A percentile compares a stretch with the other conserved stretches of the same genome.
Conservation (phyloP, 2,797 vertebrate genomes). For the Tenualosa thibaudeaui region DNA sequence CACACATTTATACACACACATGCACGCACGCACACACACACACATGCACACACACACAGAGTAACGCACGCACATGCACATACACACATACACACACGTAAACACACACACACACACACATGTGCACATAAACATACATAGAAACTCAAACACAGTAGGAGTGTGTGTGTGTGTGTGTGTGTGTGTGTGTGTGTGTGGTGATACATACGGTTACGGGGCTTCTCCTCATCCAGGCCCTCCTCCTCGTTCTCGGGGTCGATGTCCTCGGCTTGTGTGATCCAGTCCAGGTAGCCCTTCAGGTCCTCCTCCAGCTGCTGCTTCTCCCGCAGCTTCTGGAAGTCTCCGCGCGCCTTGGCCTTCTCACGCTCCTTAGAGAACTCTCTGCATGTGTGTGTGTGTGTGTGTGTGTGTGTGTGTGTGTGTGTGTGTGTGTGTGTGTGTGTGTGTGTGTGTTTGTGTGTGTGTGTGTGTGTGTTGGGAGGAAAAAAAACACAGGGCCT, state of each 20-base stretch:
- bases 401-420: conserved; percentile 1
- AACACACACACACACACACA: not conserved
- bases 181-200: not conserved
- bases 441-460: conserved; percentile 10
- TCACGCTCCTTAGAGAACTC: conserved; percentile 98
- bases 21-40: not conserved
- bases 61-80: not conserved
- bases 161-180: conserved; percentile 1
- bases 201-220: conserved; percentile 94
- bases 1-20: too few relatives aligned
- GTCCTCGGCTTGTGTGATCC: conserved; percentile 99
- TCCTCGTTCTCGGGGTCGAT: conserved; percentile 98
- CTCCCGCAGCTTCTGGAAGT: conserved; percentile 97
- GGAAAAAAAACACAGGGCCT: not conserved
- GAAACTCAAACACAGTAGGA: not conserved
- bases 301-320: conserved; percentile 97
- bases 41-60: not conserved
- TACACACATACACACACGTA: not conserved
- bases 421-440: not conserved
- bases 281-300: conserved; percentile 94
- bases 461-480: not conserved
- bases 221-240: conserved; percentile 94
- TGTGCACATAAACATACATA: not conserved
- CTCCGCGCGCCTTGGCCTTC: conserved; percentile 95
- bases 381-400: conserved; percentile 27